Evolutionary conservation across 2,797 vertebrate species (phyloP), one percentile per base, ranked within the genome.

Genomic region (Columba guinea): DNA sequence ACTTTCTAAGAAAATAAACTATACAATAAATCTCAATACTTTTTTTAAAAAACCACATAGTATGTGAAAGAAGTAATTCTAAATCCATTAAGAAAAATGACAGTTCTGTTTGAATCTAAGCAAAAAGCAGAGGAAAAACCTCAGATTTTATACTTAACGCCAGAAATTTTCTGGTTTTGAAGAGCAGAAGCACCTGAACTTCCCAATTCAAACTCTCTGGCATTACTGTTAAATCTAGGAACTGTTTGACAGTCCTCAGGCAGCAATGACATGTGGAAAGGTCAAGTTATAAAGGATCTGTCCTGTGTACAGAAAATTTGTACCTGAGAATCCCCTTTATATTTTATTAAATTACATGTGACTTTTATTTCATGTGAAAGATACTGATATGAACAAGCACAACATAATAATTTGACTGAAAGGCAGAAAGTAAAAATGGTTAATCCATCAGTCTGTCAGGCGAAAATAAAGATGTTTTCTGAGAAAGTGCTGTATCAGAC

Each of bases 381-480:
- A 16, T 70, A 83, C 9, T 68, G 17, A 28, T 59, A 69, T 3
- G 8, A 89, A 44, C 7, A 67, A 89, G 44, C 4, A 41, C 22
- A 77, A 53, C 2, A 10, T 11, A 70, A 20, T 80, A 77, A 92
- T 89, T 58, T 52, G 17, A 70, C 28, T 44, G 35, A 92, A 91
- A 71, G 26, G 11, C 52, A 67, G 37, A 85, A 83, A 71, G 2
- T 10, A 80, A 51, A 87, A 41, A 30, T 19, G 4, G 2, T 32
- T 71, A 48, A 74, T 90, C 27, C 39, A 23, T 56, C 24, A 65
- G 35, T 73, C 59, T 80, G 13, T 44, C 28, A 59, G 32, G 35
- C 34, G 58, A 85, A 85, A 92, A 89, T 67, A 64, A 67, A 93
- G 19, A 22, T 30, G 34, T 62, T 74, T 91, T 79, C 59, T 89